Evolutionary conservation across 2,797 vertebrate species (phyloP).

Genomic region (Scarus forsteni): DNA sequence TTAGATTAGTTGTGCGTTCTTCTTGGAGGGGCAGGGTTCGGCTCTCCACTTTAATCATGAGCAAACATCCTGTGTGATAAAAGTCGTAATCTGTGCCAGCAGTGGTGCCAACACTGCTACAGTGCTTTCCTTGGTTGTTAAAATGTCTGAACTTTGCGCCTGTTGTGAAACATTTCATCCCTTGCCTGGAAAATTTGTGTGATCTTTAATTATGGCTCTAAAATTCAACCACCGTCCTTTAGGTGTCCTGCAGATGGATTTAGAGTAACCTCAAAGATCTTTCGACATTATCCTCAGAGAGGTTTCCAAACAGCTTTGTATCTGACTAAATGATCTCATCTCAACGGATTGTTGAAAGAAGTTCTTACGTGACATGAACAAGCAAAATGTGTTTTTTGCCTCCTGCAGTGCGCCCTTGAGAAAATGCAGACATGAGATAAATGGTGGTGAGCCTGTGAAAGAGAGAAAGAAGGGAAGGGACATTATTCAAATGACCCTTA

Average conservation of each 20-base stretch:
- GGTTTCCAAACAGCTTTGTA: constrained; percentile 9
- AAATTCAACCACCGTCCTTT: neutral
- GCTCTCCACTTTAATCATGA: neutral
- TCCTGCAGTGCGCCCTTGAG: neutral
- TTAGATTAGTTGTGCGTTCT: constrained; percentile 61
- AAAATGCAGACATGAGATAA: neutral
- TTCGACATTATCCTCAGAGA: constrained; percentile 10
- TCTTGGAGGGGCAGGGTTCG: neutral
- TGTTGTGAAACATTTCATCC: neutral
- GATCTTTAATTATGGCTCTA: neutral
- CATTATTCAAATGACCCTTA: too few species aligned
- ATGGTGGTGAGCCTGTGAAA: too few species aligned
- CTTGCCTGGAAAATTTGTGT: neutral
- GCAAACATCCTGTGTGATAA: constrained; percentile 17
- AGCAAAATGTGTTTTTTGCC: constrained; percentile 6
- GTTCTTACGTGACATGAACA: constrained; percentile 24
- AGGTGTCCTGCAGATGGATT: constrained; percentile 1
- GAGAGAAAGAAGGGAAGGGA: too few species aligned
- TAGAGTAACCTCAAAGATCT: constrained; percentile 22
- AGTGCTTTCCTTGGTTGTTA: neutral
- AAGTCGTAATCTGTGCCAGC: constrained; percentile 7
- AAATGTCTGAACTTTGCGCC: neutral
- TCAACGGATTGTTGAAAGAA: constrained; percentile 18
- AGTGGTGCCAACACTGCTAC: constrained; percentile 8
- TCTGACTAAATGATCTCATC: constrained; percentile 1